Conservation (phyloP, 1,140 invertebrate species). For the Platyura marginata region DNA sequence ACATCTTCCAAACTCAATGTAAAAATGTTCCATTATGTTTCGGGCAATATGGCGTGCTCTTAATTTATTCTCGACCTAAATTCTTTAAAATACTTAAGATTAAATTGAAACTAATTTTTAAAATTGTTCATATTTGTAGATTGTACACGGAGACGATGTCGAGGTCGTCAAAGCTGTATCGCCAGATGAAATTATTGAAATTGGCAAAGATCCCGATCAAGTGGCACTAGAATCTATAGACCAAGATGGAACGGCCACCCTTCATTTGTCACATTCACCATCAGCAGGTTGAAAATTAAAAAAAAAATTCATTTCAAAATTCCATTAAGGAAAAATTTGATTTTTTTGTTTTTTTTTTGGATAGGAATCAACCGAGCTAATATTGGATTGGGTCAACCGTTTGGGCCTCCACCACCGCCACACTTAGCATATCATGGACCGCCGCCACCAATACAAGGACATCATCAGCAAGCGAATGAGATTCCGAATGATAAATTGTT, state of each 20-base stretch:
- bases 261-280: slow-evolving; percentile 28
- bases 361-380: slow-evolving; percentile 26
- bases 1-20: no score
- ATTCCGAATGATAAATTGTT: slow-evolving; percentile 11
- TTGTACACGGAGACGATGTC: slow-evolving; percentile 46
- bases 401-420: slow-evolving; percentile 35
- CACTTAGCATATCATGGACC: slow-evolving; percentile 28
- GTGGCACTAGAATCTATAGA: slow-evolving; percentile 44
- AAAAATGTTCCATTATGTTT: neutral
- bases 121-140: no score
- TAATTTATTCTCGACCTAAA: no score
- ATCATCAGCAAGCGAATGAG: neutral
- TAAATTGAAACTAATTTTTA: no score
- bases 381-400: slow-evolving; percentile 27
- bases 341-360: slow-evolving; percentile 4
- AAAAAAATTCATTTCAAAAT: neutral
- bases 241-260: slow-evolving; percentile 30
- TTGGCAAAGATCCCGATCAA: slow-evolving; percentile 38
- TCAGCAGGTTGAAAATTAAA: slow-evolving; percentile 28
- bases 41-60: slow-evolving; percentile 2
- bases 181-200: slow-evolving; percentile 27
- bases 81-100: no score
- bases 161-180: slow-evolving; percentile 41
- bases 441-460: slow-evolving; percentile 9
- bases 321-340: slow-evolving; percentile 1